Evolutionary conservation across 2,113 vertebrate species (phyloP).

Genomic region (Zonotrichia leucophrys): DNA sequence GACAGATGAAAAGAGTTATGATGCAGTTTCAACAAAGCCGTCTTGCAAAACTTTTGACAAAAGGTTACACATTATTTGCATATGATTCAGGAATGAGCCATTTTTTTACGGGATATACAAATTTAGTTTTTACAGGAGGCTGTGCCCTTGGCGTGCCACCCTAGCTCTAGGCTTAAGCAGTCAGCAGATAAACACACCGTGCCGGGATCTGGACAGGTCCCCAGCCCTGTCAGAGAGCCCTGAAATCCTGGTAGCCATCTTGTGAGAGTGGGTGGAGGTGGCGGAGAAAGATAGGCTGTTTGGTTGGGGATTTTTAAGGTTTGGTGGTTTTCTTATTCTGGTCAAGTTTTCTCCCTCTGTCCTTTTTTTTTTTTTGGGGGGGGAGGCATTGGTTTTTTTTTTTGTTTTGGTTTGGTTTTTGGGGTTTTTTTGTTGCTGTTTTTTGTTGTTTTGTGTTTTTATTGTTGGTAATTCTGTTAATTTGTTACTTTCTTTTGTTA

Average conservation of each 20-base stretch:
- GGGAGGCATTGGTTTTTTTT: no score
- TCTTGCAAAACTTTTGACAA: slow-evolving; percentile 69
- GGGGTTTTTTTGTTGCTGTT: background rate
- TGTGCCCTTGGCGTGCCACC: slow-evolving; percentile 60
- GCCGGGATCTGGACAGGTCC: slow-evolving; percentile 50
- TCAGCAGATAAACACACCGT: slow-evolving; percentile 58
- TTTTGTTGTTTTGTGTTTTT: no score
- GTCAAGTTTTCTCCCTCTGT: background rate
- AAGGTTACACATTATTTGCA: slow-evolving; percentile 75
- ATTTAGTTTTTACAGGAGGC: slow-evolving; percentile 69
- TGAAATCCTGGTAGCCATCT: slow-evolving; percentile 52
- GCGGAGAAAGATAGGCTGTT: slow-evolving; percentile 11
- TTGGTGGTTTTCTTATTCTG: background rate
- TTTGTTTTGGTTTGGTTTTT: no score
- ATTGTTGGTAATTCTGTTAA: background rate
- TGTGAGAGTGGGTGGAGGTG: slow-evolving; percentile 25
- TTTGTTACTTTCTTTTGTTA: background rate
- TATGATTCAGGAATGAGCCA: slow-evolving; percentile 78
- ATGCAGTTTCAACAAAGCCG: slow-evolving; percentile 57
- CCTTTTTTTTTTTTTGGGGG: background rate
- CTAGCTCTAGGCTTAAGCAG: slow-evolving; percentile 71
- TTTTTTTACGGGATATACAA: slow-evolving; percentile 79
- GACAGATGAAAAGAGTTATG: slow-evolving; percentile 42
- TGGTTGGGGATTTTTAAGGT: background rate
- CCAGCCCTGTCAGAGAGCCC: slow-evolving; percentile 9